Evolutionary conservation across 2,113 vertebrate species (phyloP), one percentile per base, ranked within the genome.

Genomic region (Arothron firmamentum): DNA sequence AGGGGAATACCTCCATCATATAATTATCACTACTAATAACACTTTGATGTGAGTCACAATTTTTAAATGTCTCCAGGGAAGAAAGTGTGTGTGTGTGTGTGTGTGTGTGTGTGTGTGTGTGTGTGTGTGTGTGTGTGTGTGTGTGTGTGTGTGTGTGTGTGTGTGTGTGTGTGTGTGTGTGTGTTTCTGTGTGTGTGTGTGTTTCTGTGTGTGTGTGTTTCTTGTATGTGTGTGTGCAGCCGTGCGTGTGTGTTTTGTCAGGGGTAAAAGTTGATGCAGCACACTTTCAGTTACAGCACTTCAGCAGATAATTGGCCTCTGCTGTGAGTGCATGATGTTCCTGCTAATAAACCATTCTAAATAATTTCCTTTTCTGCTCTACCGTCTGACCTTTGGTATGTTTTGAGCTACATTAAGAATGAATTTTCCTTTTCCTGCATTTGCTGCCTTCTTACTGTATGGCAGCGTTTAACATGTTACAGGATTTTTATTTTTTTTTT

Each of bases 271-370:
- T 55, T 71, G 50, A 65, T 3, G 2, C 50, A 31, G 23, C n/a
- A 25, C 20, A 12, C 31, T 50, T 47, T 72, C 45, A 70, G 68
- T 72, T 65, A 54, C 47, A 62, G 45, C 61, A 68, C 54, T 77
- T 70, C 41, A 63, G 57, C 46, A 72, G 55, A 74, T 83, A 78
- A 79, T 72, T 80, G 75, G 72, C 56, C 62, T 72, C 66, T 53
- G 41, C 59, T 79, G 77, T 62, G 75, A 70, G 48, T 64, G 56
- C 60, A 45, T 52, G 59, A 62, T 65, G 34, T 66, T 59, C 65
- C 38, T 53, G 55, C 57, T 72, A 69, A 70, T 63, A 62, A 53
- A 68, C 41, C 62, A 66, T 82, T 59, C 73, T 20, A 31, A 19
- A 54, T 59, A 12, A 75, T 74, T 77, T 72, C 53, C 57, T 47